These are phyloP conservation scores for Ptychochromis oligacanthus DNA, from an alignment of 2,113 vertebrate species.

Conservation along the genomic window DNA sequence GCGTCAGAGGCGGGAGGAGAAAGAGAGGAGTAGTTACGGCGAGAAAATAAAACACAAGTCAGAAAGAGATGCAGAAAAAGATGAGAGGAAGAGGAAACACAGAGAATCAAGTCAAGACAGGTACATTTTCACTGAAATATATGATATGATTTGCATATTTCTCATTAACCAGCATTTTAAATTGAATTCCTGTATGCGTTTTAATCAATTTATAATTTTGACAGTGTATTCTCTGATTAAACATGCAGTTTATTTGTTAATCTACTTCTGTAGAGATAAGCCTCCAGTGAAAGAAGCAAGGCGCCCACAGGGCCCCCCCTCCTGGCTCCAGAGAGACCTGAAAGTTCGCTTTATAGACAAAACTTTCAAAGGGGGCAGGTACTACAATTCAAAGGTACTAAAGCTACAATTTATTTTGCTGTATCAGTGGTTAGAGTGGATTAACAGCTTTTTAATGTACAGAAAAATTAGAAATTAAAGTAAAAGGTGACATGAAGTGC, in stretches of 20 bases:
- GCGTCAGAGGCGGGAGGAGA: conserved; percentile 52
- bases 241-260: neutral
- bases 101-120: conserved; percentile 72
- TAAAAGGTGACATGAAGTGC: neutral
- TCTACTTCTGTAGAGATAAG: conserved; percentile 69
- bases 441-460: neutral
- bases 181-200: neutral
- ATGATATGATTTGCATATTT: neutral
- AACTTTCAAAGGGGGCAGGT: conserved; percentile 85
- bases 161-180: neutral
- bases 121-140: conserved; percentile 44
- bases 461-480: neutral
- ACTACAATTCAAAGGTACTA: conserved; percentile 90
- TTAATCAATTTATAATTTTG: neutral
- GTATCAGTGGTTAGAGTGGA: neutral
- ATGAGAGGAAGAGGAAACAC: conserved; percentile 79
- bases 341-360: conserved; percentile 90
- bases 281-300: conserved; percentile 71
- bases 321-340: conserved; percentile 88
- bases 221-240: neutral
- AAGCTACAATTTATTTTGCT: neutral
- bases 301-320: conserved; percentile 59
- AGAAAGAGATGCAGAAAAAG: conserved; percentile 65
- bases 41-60: conserved; percentile 60
- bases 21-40: conserved; percentile 40